Evolutionary conservation across 1,140 invertebrate species (phyloP).

Genomic region (Schlechtendalia chinensis): DNA sequence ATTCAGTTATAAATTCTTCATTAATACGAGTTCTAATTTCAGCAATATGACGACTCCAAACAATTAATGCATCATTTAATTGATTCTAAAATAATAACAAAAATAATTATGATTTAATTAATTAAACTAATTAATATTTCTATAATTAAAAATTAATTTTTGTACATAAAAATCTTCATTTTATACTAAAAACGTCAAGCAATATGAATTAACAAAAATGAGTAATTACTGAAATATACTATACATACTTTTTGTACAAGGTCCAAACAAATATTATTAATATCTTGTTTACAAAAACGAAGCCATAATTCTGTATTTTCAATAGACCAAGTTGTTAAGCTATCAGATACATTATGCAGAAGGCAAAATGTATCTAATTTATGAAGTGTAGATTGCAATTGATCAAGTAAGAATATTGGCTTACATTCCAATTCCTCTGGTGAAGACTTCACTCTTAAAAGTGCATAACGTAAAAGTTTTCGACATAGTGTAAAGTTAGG

Average conservation of each 20-base stretch:
- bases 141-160: not conserved
- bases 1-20: constrained; percentile 38
- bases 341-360: constrained; percentile 12
- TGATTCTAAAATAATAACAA: constrained; percentile 21
- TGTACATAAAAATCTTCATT: not conserved
- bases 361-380: constrained; percentile 45
- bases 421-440: not conserved
- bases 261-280: constrained; percentile 30
- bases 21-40: constrained; percentile 27
- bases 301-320: constrained; percentile 45
- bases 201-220: too few species aligned
- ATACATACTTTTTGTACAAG: constrained; percentile 31
- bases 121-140: too few species aligned
- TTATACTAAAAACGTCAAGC: too few species aligned
- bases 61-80: constrained; percentile 30
- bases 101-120: not conserved
- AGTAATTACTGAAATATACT: not conserved
- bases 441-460: constrained; percentile 25
- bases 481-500: constrained; percentile 46
- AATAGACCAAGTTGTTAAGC: constrained; percentile 21
- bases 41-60: constrained; percentile 42
- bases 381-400: constrained; percentile 25
- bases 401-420: constrained; percentile 15
- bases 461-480: constrained; percentile 45
- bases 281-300: constrained; percentile 37